These are phyloP conservation scores for Spodoptera picta DNA, from an alignment of 2,888 invertebrate species.

Conservation along the genomic window DNA sequence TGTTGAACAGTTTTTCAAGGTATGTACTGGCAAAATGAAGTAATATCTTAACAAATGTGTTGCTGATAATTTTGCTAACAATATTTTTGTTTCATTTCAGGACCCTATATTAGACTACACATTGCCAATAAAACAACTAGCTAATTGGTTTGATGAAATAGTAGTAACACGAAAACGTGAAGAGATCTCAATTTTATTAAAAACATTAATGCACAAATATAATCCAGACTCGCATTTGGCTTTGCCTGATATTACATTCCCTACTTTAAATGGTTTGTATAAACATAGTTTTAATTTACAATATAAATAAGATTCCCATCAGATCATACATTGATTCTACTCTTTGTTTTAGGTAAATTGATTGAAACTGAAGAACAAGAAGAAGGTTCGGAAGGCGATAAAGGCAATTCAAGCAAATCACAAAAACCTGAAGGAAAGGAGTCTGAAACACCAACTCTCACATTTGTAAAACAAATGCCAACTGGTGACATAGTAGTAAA, in stretches of 20 bases:
- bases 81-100: constrained; percentile 81
- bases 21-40: constrained; percentile 61
- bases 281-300: neutral
- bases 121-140: constrained; percentile 94
- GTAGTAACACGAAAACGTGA: constrained; percentile 95
- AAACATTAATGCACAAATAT: constrained; percentile 92
- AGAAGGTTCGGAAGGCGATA: constrained; percentile 86
- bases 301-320: neutral
- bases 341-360: constrained; percentile 86
- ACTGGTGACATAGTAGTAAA: constrained; percentile 83
- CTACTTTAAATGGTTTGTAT: constrained; percentile 91
- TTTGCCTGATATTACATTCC: constrained; percentile 92
- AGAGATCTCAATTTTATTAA: constrained; percentile 94
- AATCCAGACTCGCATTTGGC: constrained; percentile 91
- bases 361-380: constrained; percentile 89
- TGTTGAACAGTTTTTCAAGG: constrained; percentile 98
- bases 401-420: constrained; percentile 72
- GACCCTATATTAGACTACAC: constrained; percentile 94
- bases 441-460: constrained; percentile 76
- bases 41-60: neutral
- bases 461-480: constrained; percentile 82
- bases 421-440: constrained; percentile 74
- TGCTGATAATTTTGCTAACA: neutral
- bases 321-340: constrained; percentile 2
- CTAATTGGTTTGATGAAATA: constrained; percentile 96